phyloP scores from a whole-genome alignment of 30 jellyfish, hydroid and myxozoan genomes.

The Chironex yamaguchii region DNA sequence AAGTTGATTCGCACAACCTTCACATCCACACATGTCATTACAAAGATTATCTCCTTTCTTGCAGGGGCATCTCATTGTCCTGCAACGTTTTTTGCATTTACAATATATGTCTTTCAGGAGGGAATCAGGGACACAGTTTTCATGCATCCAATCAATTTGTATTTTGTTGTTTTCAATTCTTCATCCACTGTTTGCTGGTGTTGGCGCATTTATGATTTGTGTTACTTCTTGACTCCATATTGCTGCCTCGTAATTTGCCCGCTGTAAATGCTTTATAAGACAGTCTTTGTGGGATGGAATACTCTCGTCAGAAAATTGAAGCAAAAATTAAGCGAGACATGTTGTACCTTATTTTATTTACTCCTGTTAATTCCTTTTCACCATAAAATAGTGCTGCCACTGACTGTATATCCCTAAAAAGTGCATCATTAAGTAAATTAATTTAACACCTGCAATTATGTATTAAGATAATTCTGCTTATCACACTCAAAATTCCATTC shows the following conservation, averaged over 20 bases:
- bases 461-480: neutral
- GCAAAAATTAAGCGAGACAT: slow-evolving; percentile 41
- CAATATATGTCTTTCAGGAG: neutral
- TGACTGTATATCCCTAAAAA: neutral
- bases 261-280: slow-evolving; percentile 38
- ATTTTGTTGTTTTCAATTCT: neutral
- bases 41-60: slow-evolving; percentile 4
- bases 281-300: slow-evolving; percentile 59
- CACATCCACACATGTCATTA: slow-evolving; percentile 21
- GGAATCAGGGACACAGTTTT: too few relatives aligned
- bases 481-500: slow-evolving; percentile 28
- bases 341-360: slow-evolving; percentile 26
- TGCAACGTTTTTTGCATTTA: slow-evolving; percentile 45
- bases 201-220: slow-evolving; percentile 49
- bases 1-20: slow-evolving; percentile 10
- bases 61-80: slow-evolving; percentile 37
- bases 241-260: slow-evolving; percentile 64
- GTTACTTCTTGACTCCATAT: slow-evolving; percentile 54
- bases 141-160: slow-evolving; percentile 31
- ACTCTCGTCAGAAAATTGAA: slow-evolving; percentile 43
- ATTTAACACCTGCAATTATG: slow-evolving; percentile 23
- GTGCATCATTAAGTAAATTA: slow-evolving; percentile 9
- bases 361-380: slow-evolving; percentile 16
- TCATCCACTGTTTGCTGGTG: slow-evolving; percentile 37
- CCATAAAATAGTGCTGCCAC: slow-evolving; percentile 26